Conservation (phyloP, 2,797 vertebrate species). For the Erethizon dorsatum region DNA sequence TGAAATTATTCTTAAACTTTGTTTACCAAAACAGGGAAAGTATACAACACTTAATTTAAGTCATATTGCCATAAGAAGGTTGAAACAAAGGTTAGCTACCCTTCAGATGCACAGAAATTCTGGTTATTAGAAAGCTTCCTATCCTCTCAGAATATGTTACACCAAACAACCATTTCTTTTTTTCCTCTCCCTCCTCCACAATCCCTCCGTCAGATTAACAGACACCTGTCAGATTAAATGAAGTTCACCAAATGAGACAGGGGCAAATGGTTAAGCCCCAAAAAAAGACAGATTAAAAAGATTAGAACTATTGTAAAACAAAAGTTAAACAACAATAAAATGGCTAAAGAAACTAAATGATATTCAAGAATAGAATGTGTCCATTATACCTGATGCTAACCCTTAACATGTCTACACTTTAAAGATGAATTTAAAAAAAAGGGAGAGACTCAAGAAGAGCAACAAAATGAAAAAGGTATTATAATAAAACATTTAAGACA, state of each 20-base stretch:
- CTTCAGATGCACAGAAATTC: conserved; percentile 54
- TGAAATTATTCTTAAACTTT: conserved; percentile 59
- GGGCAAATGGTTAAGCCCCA: background rate
- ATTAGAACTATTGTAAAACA: conserved; percentile 42
- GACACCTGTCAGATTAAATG: conserved; percentile 40
- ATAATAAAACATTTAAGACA: background rate
- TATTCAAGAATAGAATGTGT: conserved; percentile 49
- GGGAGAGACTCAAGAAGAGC: background rate
- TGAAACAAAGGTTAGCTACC: conserved; percentile 40
- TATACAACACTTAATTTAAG: background rate
- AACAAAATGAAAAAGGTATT: conserved; percentile 52
- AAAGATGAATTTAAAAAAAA: conserved; percentile 47
- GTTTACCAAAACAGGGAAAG: conserved; percentile 5
- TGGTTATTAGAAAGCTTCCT: background rate
- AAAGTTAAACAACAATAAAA: conserved; percentile 56
- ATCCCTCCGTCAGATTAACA: background rate
- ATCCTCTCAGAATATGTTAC: background rate
- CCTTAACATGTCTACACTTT: conserved; percentile 53
- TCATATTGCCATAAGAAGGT: background rate
- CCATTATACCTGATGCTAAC: conserved; percentile 24
- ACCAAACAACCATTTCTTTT: conserved; percentile 28
- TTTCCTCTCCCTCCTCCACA: conserved; percentile 47
- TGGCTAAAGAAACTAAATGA: conserved; percentile 50
- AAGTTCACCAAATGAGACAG: conserved; percentile 13
- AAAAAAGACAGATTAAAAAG: conserved; percentile 38